Percentiles rank a stretch among this genome's conserved stretches.
Conservation (phyloP, 1,140 invertebrate species). For the Monomorium pharaonis region DNA sequence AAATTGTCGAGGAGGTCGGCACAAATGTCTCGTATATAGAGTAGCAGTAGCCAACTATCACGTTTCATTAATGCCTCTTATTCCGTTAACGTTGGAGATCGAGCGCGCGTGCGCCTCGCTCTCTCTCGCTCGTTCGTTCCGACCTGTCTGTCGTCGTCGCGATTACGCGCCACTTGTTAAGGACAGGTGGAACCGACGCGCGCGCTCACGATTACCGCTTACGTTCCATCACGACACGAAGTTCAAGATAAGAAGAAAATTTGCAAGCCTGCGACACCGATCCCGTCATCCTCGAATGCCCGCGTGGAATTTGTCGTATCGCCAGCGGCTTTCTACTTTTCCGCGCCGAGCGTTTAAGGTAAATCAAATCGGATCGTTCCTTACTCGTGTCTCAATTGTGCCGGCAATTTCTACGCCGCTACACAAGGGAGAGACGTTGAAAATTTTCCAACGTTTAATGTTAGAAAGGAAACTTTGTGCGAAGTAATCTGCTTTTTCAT, state of each 20-base stretch:
- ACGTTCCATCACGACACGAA: conserved; percentile 30
- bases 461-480: not conserved
- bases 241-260: conserved; percentile 57
- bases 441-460: not conserved
- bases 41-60: conserved; percentile 25
- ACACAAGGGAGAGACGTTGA: not conserved
- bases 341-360: conserved; percentile 29
- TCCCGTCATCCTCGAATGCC: conserved; percentile 46
- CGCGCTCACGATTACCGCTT: conserved; percentile 22
- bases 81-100: conserved; percentile 30
- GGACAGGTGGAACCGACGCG: conserved; percentile 46
- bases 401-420: conserved; percentile 22
- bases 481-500: conserved; percentile 18
- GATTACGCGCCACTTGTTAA: conserved; percentile 51
- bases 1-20: not conserved
- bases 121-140: conserved; percentile 8
- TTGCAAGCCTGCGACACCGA: conserved; percentile 50
- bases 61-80: conserved; percentile 33
- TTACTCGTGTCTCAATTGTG: conserved; percentile 17
- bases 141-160: conserved; percentile 29
- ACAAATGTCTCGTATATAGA: not conserved
- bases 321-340: conserved; percentile 56
- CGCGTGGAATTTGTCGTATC: conserved; percentile 48
- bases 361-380: conserved; percentile 45
- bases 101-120: not conserved